A percentile compares a stretch with the other conserved stretches of the same genome.
Conservation (phyloP, 2,113 vertebrate genomes). For the Casuarius casuarius region DNA sequence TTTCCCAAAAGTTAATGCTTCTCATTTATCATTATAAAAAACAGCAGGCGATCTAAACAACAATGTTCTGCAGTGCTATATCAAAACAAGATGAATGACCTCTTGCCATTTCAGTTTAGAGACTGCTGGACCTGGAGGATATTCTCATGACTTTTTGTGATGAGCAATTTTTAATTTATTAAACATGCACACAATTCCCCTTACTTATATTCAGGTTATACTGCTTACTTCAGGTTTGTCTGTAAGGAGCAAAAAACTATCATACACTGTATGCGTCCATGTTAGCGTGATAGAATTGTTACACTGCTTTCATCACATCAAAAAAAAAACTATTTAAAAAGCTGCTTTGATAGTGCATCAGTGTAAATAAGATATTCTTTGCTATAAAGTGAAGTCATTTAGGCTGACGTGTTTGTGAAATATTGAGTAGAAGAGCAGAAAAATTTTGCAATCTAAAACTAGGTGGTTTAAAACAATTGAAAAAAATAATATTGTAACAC, state of each 20-base stretch:
- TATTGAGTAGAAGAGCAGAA: neutral
- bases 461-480: neutral
- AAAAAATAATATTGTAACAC: neutral
- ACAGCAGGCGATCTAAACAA: neutral
- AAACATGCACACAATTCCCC: neutral
- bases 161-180: neutral
- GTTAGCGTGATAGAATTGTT: neutral
- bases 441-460: neutral
- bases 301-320: neutral
- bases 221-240: neutral
- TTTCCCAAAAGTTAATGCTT: neutral
- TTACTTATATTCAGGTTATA: neutral
- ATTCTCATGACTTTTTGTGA: neutral
- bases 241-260: neutral
- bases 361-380: neutral
- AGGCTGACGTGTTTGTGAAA: fast-evolving
- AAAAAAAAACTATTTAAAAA: neutral
- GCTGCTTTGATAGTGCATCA: neutral
- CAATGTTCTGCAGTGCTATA: neutral
- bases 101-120: neutral
- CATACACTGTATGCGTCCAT: neutral
- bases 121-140: neutral
- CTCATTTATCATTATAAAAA: neutral
- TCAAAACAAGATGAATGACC: neutral
- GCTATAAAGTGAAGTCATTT: neutral